Evolutionary conservation across 37 sponge, comb jelly and placozoan genomes (phyloP).

Genomic region (Diacarnus erythraeanus): DNA sequence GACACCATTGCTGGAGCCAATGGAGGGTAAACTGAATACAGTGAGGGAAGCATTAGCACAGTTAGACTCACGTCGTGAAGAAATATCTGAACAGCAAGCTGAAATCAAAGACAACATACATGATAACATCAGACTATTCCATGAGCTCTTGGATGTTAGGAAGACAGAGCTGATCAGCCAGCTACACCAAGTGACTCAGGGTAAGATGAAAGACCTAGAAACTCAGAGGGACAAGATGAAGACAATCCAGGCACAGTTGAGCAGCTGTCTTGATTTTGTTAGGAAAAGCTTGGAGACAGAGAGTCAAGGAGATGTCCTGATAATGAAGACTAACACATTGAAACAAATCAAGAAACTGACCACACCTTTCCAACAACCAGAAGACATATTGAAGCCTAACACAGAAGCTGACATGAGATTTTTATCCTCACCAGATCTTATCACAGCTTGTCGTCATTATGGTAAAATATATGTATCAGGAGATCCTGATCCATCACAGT

Average conservation of each 20-base stretch:
- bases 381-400: neutral
- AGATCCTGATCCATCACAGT: neutral
- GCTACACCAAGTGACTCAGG: constrained; percentile 23
- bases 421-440: neutral
- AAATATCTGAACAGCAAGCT: constrained; percentile 1
- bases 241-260: constrained; percentile 15
- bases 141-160: constrained; percentile 9
- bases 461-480: neutral
- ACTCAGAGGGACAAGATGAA: constrained; percentile 20
- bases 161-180: constrained; percentile 5
- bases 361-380: neutral
- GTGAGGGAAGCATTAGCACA: constrained; percentile 8
- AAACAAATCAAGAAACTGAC: neutral
- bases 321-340: neutral
- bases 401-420: constrained; percentile 6
- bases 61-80: neutral
- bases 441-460: neutral
- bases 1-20: constrained; percentile 19
- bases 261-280: constrained; percentile 21
- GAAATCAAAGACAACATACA: constrained; percentile 14
- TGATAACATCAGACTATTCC: neutral
- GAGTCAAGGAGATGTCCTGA: constrained; percentile 13
- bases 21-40: constrained; percentile 8
- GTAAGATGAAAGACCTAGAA: constrained; percentile 1
- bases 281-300: constrained; percentile 8